These are phyloP conservation scores for Takifugu ocellatus DNA, from an alignment of 2,797 vertebrate genomes.

Conservation along the genomic window DNA sequence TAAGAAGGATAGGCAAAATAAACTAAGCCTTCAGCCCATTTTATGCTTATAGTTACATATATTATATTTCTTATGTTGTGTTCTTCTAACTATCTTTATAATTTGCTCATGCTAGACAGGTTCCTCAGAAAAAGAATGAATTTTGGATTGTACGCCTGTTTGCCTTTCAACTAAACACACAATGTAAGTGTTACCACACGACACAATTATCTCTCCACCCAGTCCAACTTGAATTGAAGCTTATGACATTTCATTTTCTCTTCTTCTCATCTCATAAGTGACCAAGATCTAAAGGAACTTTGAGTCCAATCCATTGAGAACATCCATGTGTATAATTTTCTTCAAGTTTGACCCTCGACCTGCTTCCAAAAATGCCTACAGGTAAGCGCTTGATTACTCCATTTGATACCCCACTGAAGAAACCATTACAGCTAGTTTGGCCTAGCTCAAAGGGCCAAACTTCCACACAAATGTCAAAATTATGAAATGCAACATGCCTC, in stretches of 20 bases:
- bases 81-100: not conserved
- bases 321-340: conserved; percentile 97
- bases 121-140: conserved; percentile 13
- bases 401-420: not conserved
- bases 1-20: too few species aligned
- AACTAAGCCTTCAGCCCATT: too few species aligned
- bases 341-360: conserved; percentile 97
- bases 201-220: not conserved
- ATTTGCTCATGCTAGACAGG: not conserved
- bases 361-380: conserved; percentile 96
- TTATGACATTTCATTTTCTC: conserved; percentile 1
- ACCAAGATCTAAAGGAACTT: conserved; percentile 35
- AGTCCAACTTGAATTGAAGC: too few species aligned
- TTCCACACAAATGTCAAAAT: too few species aligned
- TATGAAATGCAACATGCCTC: too few species aligned
- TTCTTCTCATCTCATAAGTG: conserved; percentile 44
- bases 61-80: too few species aligned
- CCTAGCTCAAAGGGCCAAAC: too few species aligned
- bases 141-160: conserved; percentile 5
- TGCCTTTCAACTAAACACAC: conserved; percentile 5
- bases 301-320: conserved; percentile 23
- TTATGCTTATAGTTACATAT: too few species aligned
- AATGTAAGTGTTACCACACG: conserved; percentile 16
- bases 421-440: too few species aligned
- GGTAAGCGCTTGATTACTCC: conserved; percentile 67